Conservation (phyloP, 1,140 invertebrate genomes). For the Globodera rostochiensis region DNA sequence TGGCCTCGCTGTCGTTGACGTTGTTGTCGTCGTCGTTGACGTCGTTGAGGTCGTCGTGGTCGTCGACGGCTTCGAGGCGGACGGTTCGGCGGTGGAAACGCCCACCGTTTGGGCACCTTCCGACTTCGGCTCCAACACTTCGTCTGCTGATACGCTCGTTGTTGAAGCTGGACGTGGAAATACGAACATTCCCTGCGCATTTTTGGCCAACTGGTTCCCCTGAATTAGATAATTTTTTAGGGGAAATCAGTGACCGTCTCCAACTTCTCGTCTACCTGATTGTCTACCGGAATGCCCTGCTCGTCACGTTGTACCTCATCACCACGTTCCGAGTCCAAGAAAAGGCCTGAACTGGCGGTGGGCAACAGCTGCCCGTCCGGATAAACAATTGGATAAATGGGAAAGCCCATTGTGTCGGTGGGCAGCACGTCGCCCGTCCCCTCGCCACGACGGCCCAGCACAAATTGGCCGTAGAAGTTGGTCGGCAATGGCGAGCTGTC, state of each 20-base stretch:
- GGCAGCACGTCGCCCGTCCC: not conserved
- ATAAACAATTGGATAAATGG: conserved; percentile 33
- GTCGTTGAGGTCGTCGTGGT: not conserved
- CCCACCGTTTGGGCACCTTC: not conserved
- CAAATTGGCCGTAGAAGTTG: conserved; percentile 39
- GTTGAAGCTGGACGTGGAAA: conserved; percentile 19
- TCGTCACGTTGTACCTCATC: conserved; percentile 41
- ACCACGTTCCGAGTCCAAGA: conserved; percentile 37
- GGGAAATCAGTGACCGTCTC: too few relatives aligned
- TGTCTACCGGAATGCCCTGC: conserved; percentile 38
- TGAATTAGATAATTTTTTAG: not conserved
- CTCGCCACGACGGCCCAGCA: conserved; percentile 17
- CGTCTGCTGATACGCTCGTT: not conserved
- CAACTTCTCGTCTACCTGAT: not conserved
- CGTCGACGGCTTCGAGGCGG: not conserved
- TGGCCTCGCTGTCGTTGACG: not conserved
- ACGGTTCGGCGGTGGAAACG: not conserved
- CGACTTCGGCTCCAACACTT: conserved; percentile 4
- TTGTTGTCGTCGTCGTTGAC: not conserved
- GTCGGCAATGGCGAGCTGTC: conserved; percentile 51
- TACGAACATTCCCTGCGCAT: conserved; percentile 18
- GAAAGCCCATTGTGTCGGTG: conserved; percentile 26
- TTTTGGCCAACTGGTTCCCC: conserved; percentile 3
- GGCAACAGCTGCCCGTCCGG: conserved; percentile 47
- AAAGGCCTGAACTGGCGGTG: conserved; percentile 33